Conservation (phyloP, 2,797 vertebrate species). For the Eulemur coronatus region DNA sequence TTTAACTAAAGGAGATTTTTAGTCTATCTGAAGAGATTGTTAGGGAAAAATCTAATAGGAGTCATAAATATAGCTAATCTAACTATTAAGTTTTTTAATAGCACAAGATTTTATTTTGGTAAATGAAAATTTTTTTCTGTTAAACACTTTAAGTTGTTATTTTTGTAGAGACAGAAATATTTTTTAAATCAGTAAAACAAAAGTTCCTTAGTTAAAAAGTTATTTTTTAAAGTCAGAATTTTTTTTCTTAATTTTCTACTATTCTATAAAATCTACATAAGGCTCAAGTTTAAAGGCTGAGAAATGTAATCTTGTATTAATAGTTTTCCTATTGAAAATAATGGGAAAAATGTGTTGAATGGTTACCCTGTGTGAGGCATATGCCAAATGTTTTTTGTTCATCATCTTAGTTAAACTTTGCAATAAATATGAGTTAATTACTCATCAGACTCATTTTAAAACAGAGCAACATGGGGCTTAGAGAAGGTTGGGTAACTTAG, state of each 20-base stretch:
- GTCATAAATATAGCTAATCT: background rate
- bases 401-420: background rate
- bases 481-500: background rate
- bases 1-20: background rate
- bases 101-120: background rate
- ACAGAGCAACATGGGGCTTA: background rate
- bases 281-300: background rate
- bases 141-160: background rate
- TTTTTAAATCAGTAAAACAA: background rate
- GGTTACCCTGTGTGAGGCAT: background rate
- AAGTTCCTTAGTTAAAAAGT: background rate
- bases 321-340: background rate
- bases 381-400: background rate
- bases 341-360: background rate
- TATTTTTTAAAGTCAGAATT: constrained; percentile 2
- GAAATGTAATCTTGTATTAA: background rate
- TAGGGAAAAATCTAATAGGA: background rate
- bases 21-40: background rate
- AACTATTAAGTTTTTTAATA: constrained; percentile 15
- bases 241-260: background rate
- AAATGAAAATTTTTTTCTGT: background rate
- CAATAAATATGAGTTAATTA: background rate
- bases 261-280: background rate
- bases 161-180: background rate
- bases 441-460: background rate